Evolutionary conservation across 2,888 invertebrate species (phyloP), one percentile per base, ranked within the genome.

Genomic region (Drosophila lutescens): DNA sequence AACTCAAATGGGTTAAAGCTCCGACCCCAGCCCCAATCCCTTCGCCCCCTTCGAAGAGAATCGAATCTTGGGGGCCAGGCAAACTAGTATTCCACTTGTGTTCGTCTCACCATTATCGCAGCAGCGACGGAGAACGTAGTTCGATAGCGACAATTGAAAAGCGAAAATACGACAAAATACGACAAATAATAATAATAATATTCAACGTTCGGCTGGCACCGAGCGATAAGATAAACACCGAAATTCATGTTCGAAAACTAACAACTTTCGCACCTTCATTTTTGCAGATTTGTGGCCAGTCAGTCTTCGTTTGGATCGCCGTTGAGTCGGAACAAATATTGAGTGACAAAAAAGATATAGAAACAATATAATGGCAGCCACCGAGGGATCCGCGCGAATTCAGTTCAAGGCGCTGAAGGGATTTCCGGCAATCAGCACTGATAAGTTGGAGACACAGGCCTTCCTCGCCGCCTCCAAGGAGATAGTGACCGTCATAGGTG

Each of bases 401-500:
- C 79, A 87, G 58, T 92, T 92, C 63, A 87, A 85, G 51, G 74
- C 78, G 20, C 68, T 92, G 7, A 90, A 90, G 66, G 92, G 92
- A 51, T 96, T 95, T 91, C 90, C 95, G 30, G 26, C 94, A 94
- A 40, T 89, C 93, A 34, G 43, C 34, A 20, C 23, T 20, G 69
- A 71, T 89, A 94, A 93, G 92, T 93, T 96, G 78, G 93, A 94
- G 82, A 93, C 95, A 13, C 91, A 91, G 68, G 86, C 93, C 74
- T 96, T 95, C 92, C 91, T 96, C 63, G 92, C 93, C 74, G 95
- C 95, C 50, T 92, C 95, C 41, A 93, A 92, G 76, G 94, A 94
- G 89, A 93, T 95, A 82, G 93, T 95, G n/a, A 87, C 90, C 66
- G 89, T 95, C 80, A 93, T 96, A 78, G 95, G 96, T 95, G 93